Percentiles rank a stretch among this genome's conserved stretches.
Evolutionary conservation across 2,113 vertebrate species (phyloP).

Genomic region (Anas platyrhynchos): DNA sequence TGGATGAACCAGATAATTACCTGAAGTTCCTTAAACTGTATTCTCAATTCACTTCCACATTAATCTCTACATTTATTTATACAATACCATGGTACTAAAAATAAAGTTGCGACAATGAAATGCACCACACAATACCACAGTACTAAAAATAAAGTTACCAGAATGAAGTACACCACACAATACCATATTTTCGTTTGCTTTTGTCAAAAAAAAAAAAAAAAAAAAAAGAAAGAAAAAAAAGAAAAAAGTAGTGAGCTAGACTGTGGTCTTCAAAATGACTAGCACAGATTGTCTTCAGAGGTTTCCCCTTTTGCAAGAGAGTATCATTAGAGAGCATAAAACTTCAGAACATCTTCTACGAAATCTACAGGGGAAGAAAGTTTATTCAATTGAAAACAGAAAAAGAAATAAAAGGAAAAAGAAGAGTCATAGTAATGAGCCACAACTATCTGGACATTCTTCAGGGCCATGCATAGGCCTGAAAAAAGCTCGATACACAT

Average conservation of each 20-base stretch:
- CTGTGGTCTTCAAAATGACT: fast-evolving
- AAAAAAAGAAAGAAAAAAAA: not conserved
- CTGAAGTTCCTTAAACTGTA: not conserved
- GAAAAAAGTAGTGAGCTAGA: not conserved
- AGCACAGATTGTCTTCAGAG: not conserved
- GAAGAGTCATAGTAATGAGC: not conserved
- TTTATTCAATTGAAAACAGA: not conserved
- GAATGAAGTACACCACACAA: not conserved
- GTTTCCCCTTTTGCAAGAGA: not conserved
- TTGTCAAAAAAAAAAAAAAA: not conserved
- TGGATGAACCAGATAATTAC: not conserved
- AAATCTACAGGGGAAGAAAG: not conserved
- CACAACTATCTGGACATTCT: not conserved
- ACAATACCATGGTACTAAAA: not conserved
- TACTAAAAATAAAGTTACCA: not conserved
- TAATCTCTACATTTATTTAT: not conserved
- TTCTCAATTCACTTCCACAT: not conserved
- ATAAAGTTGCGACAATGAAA: not conserved
- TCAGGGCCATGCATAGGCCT: not conserved
- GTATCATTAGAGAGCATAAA: not conserved
- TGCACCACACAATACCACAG: not conserved
- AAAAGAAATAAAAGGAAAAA: too few species aligned
- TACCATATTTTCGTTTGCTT: fast-evolving
- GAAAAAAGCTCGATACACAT: not conserved
- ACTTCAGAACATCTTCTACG: not conserved